Conservation (phyloP, 2,888 invertebrate species). For the Phortica magna region DNA sequence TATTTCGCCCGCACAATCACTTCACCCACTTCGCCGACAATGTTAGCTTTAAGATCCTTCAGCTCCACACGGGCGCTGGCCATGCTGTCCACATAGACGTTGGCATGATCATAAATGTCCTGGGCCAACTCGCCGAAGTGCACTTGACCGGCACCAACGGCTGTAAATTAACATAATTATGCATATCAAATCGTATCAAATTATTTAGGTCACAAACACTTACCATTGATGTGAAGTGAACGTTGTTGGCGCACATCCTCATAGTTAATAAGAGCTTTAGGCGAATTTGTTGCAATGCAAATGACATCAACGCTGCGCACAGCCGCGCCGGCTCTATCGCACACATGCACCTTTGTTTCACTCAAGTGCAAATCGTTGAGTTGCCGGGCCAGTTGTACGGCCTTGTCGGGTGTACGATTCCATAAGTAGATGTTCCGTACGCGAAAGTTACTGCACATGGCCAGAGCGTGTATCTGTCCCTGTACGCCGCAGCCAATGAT, state of each 20-base stretch:
- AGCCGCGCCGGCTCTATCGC: conserved; percentile 76
- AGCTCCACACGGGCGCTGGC: conserved; percentile 80
- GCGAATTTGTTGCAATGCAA: conserved; percentile 81
- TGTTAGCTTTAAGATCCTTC: conserved; percentile 78
- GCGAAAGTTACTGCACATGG: conserved; percentile 78
- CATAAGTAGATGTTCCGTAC: conserved; percentile 80
- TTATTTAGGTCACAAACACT: conserved; percentile 35
- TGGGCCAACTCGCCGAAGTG: conserved; percentile 80
- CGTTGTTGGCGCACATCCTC: conserved; percentile 78
- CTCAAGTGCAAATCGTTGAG: not conserved
- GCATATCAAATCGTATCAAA: not conserved
- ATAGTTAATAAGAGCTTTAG: conserved; percentile 78
- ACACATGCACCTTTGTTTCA: conserved; percentile 32
- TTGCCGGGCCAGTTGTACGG: conserved; percentile 71
- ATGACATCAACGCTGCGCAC: conserved; percentile 82
- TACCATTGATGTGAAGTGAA: conserved; percentile 83
- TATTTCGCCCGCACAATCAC: conserved; percentile 76
- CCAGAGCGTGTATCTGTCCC: conserved; percentile 79
- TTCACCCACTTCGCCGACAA: conserved; percentile 81
- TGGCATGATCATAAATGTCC: conserved; percentile 79
- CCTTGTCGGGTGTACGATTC: conserved; percentile 79
- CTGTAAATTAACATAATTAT: conserved; percentile 72
- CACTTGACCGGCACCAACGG: conserved; percentile 80
- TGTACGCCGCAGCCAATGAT: conserved; percentile 81
- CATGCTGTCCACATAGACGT: conserved; percentile 81